Evolutionary conservation across 2,113 vertebrate species (phyloP), one percentile per base, ranked within the genome.

Genomic region (Urocitellus parryii): DNA sequence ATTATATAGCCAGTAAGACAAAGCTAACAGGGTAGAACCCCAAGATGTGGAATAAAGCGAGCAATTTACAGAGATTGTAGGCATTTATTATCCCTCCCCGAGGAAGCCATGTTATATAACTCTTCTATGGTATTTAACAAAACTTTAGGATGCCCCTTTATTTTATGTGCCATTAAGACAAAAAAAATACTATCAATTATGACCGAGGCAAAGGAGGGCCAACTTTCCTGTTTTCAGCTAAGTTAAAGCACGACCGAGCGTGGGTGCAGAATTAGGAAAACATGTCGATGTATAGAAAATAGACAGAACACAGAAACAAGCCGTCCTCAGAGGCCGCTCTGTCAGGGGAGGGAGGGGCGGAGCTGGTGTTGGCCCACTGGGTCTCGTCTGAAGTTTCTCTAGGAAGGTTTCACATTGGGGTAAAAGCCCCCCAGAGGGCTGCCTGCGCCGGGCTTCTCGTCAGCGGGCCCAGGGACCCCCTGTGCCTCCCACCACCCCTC

Each of bases 401-500:
- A 11, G 51, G 68, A 80, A 81, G 37, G 4, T 17, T 27, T 25
- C 0, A 5, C 48, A 13, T 37, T 37, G 34, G 16, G 16, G 7
- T 39, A 16, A 76, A 18, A 61, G 9, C 70, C 39, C 34, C 51
- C 0, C 0, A 22, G 16, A 68, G 37, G 45, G 12, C 22, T 93
- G 42, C 6, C 65, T 10, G 2, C 13, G 78, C 11, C 18, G 48
- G 22, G 34, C 24, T 79, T 63, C 63, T 42, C 27, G 18, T 16
- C 0, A 8, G 34, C 1, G 24, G 13, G 45, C 61, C 72, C 70
- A 1, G 0, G 14, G n/a, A 11, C 6, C n/a, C 27, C 12, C 4
- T 8, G 8, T 16, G 61, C 16, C 16, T 77, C 22, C 4, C 16
- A n/a, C 29, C 2, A 0, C 32, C 51, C 32, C 5, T 81, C 48